Base-by-base conservation (phyloP, 2,113 vertebrate species). In the Salvator merianae region DNA sequence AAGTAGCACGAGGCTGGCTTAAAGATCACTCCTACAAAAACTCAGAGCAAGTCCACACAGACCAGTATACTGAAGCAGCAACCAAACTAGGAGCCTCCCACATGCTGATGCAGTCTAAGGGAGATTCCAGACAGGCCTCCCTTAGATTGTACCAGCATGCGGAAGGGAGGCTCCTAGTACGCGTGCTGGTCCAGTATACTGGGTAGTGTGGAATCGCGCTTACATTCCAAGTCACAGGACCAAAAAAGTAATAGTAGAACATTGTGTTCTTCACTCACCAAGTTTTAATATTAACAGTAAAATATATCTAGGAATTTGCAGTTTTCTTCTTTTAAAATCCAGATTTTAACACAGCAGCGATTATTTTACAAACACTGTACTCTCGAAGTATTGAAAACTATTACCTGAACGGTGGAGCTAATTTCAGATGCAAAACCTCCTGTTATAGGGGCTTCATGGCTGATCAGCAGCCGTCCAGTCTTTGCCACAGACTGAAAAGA, bases 361-460 rank as follows among this genome's bases (percentile, higher is more conserved):
- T 50, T 73, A 14, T 81, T 71, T 63, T 53, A 28, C 68, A 0
- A 85, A 32, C 6, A 77, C 40, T 10, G 2, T 59, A 30, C 88
- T 13, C 47, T 30, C 84, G 40, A 74, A 69, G 80, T 72, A 65
- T 70, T 26, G 88, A 68, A 43, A 79, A 50, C 0, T 1, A 79
- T 92, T 96, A 99, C 99, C 97, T 99, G 99, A 85, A 99, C 98
- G 1, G 98, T 97, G 5, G 98, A 97, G 92, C 97, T 97, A 93
- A 99, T 99, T 95, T 99, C 99, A 18, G 97, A 97, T 1, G 98
- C 98, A 95, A 99, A 99, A 55, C 99, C 99, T 92, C 98, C 98
- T 0, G 99, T 99, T 87, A 99, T 30, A 16, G 99, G 99, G 90
- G 99, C 99, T 88, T 99, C 99, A 0, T 99, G 99, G 93, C 98